phyloP scores from a whole-genome alignment of 2,888 invertebrate genomes.

The Thyatira batis region DNA sequence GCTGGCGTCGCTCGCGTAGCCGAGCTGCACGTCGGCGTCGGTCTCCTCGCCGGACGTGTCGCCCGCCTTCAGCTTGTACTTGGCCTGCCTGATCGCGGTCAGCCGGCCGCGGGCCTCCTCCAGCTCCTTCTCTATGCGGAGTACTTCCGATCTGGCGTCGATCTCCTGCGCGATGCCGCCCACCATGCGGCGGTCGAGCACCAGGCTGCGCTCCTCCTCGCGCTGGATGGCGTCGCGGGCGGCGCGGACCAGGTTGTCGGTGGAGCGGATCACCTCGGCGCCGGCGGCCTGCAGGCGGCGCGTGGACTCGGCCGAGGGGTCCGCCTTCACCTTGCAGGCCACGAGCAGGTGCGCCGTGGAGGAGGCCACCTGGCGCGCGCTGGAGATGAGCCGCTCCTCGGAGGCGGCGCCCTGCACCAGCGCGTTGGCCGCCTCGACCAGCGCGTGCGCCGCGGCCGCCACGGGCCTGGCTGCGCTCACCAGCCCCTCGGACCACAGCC shows the following conservation, averaged over 20 bases:
- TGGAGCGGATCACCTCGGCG: slow-evolving; percentile 98
- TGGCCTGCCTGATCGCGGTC: slow-evolving; percentile 95
- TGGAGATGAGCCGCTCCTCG: slow-evolving; percentile 97
- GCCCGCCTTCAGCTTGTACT: slow-evolving; percentile 89
- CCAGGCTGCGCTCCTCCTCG: slow-evolving; percentile 94
- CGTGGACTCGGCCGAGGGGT: slow-evolving; percentile 96
- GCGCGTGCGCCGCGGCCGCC: slow-evolving; percentile 97
- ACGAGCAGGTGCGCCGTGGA: slow-evolving; percentile 98
- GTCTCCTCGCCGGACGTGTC: slow-evolving; percentile 86
- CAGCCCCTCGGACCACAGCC: slow-evolving; percentile 98
- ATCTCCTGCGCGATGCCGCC: slow-evolving; percentile 98
- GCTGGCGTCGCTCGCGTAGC: slow-evolving; percentile 48
- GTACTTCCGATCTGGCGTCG: slow-evolving; percentile 93
- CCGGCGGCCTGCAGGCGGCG: slow-evolving; percentile 95
- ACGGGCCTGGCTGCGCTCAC: slow-evolving; percentile 97
- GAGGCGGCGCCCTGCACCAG: slow-evolving; percentile 94
- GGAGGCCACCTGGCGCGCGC: slow-evolving; percentile 97
- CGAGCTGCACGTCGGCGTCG: slow-evolving; percentile 76
- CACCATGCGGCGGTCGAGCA: slow-evolving; percentile 96
- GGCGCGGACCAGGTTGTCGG: slow-evolving; percentile 97
- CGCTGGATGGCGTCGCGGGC: slow-evolving; percentile 96
- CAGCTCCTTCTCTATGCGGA: slow-evolving; percentile 96
- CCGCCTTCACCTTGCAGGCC: slow-evolving; percentile 98
- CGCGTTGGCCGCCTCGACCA: slow-evolving; percentile 99
- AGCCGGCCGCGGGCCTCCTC: slow-evolving; percentile 95